These are phyloP conservation scores for Epinotia demarniana DNA, from an alignment of 2,888 invertebrate genomes.

Conservation along the genomic window DNA sequence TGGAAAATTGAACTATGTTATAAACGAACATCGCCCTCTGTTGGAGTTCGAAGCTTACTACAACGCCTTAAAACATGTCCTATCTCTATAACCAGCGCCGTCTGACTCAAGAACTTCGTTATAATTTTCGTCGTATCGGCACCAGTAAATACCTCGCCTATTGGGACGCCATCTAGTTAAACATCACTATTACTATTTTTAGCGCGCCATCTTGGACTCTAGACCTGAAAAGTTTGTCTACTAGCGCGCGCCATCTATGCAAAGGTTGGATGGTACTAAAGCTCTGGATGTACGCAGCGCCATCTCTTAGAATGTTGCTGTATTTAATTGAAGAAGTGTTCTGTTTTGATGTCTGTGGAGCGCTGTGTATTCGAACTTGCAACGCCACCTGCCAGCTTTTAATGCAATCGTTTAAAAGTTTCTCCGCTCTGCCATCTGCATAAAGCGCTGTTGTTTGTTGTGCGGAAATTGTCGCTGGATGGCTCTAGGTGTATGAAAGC, in stretches of 20 bases:
- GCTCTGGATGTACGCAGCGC: background rate
- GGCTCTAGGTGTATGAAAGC: background rate
- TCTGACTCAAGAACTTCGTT: background rate
- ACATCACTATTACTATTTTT: background rate
- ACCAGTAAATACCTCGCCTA: background rate
- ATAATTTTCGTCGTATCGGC: background rate
- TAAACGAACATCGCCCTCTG: background rate
- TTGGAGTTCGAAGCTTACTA: background rate
- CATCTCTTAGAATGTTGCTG: slow-evolving; percentile 1
- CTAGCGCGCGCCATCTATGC: slow-evolving; percentile 22
- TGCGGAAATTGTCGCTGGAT: background rate
- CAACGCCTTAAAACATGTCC: background rate
- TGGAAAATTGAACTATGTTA: background rate
- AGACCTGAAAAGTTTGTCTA: background rate
- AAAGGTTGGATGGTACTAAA: background rate
- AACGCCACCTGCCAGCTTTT: background rate
- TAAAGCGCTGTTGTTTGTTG: background rate
- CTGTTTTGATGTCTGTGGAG: too few relatives aligned
- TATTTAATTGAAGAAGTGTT: background rate
- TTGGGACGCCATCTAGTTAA: background rate
- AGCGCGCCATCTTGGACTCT: background rate
- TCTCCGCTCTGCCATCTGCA: background rate
- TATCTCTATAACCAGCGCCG: background rate
- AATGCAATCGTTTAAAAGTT: background rate
- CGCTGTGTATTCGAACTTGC: too few relatives aligned